These are phyloP conservation scores for Pogonocherus hispidulus DNA, from an alignment of 2,888 invertebrate species.

Conservation along the genomic window DNA sequence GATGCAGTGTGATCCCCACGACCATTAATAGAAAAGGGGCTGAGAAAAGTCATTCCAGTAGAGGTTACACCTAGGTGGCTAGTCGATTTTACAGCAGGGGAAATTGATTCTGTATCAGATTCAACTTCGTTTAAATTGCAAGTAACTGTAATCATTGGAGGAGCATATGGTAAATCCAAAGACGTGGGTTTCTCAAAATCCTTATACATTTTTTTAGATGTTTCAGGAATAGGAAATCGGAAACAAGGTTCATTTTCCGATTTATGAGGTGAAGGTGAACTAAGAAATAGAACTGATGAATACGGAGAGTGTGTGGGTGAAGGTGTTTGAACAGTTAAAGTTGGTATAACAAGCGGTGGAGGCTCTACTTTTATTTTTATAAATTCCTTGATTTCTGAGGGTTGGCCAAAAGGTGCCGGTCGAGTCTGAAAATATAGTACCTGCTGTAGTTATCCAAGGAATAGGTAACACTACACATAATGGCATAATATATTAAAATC, in stretches of 20 bases:
- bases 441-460: no score
- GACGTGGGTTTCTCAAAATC: constrained; percentile 76
- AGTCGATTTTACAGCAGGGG: constrained; percentile 72
- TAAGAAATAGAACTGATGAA: constrained; percentile 68
- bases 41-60: constrained; percentile 79
- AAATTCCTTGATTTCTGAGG: constrained; percentile 53
- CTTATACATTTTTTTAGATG: constrained; percentile 71
- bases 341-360: constrained; percentile 75
- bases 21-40: constrained; percentile 82
- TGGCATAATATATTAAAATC: no score
- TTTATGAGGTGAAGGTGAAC: constrained; percentile 73
- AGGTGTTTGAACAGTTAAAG: constrained; percentile 77
- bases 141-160: constrained; percentile 82
- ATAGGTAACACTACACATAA: no score
- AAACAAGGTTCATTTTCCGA: constrained; percentile 58
- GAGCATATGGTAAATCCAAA: constrained; percentile 74
- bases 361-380: constrained; percentile 49
- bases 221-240: constrained; percentile 59
- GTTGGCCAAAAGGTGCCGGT: constrained; percentile 69
- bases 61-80: constrained; percentile 67
- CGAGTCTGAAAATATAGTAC: constrained; percentile 69
- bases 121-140: constrained; percentile 83
- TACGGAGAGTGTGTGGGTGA: constrained; percentile 76
- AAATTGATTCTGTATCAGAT: constrained; percentile 79
- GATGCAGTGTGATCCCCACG: constrained; percentile 83